Evolutionary conservation across 2,888 invertebrate genomes (phyloP), one percentile per base, ranked within the genome.

Genomic region (Elegia similella): DNA sequence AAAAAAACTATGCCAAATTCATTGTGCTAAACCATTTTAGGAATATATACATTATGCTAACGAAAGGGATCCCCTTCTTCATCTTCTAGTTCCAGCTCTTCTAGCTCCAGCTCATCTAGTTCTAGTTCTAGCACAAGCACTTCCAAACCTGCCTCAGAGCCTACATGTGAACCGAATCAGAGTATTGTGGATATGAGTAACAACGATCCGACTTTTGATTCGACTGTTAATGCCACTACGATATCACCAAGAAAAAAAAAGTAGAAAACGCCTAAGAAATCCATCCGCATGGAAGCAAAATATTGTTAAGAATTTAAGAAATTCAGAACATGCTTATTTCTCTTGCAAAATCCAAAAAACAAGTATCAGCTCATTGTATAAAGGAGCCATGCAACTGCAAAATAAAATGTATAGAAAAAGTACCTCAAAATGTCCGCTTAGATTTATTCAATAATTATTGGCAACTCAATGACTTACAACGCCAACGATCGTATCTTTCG

Each of bases 301-400:
- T 52, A 52, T 42, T 30, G 46, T 54, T 12, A 59, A 57, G 54
- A 44, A 50, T 44, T 38, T 59, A 50, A 44, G 56, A 38, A 56
- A 56, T 47, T 47, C 59, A 10, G 56, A 52, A 16, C 52, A 56
- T 46, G 55, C 52, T 44, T 59, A 52, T 47, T 13, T 57, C 42
- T 64, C 30, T n/a, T 53, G 15, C 30, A 6, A 30, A 30, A 63
- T 57, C 54, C 29, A 59, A 59, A 52, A 63, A 58, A 59, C 42
- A 52, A 13, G 55, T 60, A 29, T 55, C 59, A 12, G 60, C 61
- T 29, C 61, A 60, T 54, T 52, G 30, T n/a, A 56, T 63, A 44
- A 59, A 62, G 55, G 59, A 54, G 13, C 17, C 58, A n/a, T 63
- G 61, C 55, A 63, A 59, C 34, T 63, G 63, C 50, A 56, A 50